These are phyloP conservation scores for Petromus typicus DNA, from an alignment of 2,113 vertebrate genomes.

Conservation along the genomic window DNA sequence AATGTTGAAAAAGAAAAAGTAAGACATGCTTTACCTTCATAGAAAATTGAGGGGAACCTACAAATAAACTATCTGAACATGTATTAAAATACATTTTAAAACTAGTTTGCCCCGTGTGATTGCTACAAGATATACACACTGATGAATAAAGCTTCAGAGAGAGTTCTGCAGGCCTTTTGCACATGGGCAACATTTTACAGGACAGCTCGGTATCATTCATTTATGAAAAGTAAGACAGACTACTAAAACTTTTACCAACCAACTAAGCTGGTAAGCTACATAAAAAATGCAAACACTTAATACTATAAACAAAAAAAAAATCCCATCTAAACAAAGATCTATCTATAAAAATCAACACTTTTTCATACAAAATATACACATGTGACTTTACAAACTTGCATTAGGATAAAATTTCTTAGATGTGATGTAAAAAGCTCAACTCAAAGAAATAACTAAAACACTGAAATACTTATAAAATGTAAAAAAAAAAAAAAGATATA, in stretches of 20 bases:
- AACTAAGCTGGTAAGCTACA: background rate
- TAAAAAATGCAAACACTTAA: background rate
- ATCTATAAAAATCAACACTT: slow-evolving; percentile 28
- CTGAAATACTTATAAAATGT: slow-evolving; percentile 1
- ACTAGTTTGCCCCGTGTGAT: background rate
- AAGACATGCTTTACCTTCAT: background rate
- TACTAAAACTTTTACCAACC: slow-evolving; percentile 18
- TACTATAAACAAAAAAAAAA: slow-evolving; percentile 41
- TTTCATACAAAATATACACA: slow-evolving; percentile 43
- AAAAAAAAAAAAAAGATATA: slow-evolving; percentile 12
- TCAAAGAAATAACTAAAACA: background rate
- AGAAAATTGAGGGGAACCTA: slow-evolving; percentile 19
- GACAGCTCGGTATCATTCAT: background rate
- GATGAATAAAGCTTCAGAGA: background rate
- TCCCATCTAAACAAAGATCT: background rate
- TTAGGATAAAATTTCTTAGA: slow-evolving; percentile 34
- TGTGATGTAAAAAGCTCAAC: background rate
- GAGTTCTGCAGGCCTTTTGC: background rate
- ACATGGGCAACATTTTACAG: background rate
- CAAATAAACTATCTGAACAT: background rate
- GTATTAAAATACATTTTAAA: slow-evolving; percentile 24
- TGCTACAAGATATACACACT: background rate
- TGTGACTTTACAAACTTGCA: background rate
- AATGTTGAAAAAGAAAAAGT: background rate
- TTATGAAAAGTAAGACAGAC: slow-evolving; percentile 1